phyloP scores from a whole-genome alignment of 2,113 vertebrate genomes.

The Mionectes macconnelli region DNA sequence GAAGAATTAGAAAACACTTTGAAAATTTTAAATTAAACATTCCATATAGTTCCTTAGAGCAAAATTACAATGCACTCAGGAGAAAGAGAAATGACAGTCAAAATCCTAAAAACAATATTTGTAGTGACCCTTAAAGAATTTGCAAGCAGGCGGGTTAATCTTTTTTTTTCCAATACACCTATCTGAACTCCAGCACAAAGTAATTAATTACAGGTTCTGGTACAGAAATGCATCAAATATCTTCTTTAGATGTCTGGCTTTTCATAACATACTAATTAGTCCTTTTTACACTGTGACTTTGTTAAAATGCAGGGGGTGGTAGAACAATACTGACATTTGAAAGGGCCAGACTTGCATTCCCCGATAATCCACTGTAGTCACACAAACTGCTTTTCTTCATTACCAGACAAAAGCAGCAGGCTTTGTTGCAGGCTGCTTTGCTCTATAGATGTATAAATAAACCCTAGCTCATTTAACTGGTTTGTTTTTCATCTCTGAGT shows the following conservation, averaged over 20 bases:
- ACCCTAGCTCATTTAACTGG: background rate
- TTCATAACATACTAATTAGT: conserved; percentile 51
- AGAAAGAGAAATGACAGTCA: conserved; percentile 30
- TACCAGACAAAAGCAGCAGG: background rate
- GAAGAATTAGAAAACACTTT: conserved; percentile 22
- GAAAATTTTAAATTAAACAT: conserved; percentile 55
- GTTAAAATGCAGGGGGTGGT: background rate
- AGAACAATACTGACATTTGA: conserved; percentile 54
- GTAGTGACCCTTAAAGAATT: conserved; percentile 12
- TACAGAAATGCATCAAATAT: conserved; percentile 27
- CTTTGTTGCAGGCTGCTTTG: background rate
- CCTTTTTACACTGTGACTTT: conserved; percentile 40
- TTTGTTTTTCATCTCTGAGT: background rate
- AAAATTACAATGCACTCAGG: conserved; percentile 26
- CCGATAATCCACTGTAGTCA: background rate
- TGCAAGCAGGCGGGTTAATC: conserved; percentile 9
- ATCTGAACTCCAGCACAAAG: conserved; percentile 13
- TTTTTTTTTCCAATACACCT: background rate
- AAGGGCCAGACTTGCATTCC: conserved; percentile 21
- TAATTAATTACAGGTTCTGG: conserved; percentile 56
- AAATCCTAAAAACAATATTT: background rate
- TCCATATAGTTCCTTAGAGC: background rate
- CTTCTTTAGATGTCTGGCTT: conserved; percentile 9
- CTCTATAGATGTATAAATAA: background rate
- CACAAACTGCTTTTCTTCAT: conserved; percentile 6